These are phyloP conservation scores for Copsychus sechellarum DNA, from an alignment of 2,113 vertebrate genomes.

Conservation along the genomic window DNA sequence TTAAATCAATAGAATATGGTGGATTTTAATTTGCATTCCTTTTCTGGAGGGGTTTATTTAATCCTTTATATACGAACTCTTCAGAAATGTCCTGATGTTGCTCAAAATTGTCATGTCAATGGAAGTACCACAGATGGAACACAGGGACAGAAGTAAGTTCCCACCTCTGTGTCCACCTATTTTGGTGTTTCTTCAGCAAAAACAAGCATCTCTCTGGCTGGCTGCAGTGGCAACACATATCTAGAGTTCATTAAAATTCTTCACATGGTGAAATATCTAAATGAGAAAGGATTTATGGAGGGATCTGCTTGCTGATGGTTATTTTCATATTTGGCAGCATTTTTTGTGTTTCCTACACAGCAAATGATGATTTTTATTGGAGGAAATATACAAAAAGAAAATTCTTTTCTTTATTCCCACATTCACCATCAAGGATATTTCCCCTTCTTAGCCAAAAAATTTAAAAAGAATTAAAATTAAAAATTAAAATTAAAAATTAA, in stretches of 20 bases:
- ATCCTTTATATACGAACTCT: not conserved
- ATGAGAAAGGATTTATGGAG: not conserved
- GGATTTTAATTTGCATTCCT: conserved; percentile 37
- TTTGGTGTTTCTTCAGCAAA: not conserved
- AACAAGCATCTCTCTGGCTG: not conserved
- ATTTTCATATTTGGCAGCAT: not conserved
- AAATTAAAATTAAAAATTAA: not conserved
- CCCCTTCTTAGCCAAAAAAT: not conserved
- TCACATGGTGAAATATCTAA: not conserved
- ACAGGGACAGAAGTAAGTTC: not conserved
- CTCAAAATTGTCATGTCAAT: not conserved
- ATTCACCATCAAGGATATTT: not conserved
- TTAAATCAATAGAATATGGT: conserved; percentile 33
- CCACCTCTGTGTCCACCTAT: not conserved
- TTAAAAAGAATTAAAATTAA: not conserved
- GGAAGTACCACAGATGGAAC: not conserved
- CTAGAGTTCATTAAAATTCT: not conserved
- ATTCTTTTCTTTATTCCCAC: not conserved
- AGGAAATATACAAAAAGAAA: not conserved
- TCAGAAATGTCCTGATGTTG: not conserved
- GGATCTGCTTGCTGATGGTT: not conserved
- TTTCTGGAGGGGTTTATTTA: conserved; percentile 1
- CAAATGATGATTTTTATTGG: not conserved
- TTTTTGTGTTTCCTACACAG: not conserved
- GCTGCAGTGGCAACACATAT: not conserved